Percentiles rank a stretch among this genome's conserved stretches.
Evolutionary conservation across 2,888 invertebrate species (phyloP).

Genomic region (Habroteleia sp.): DNA sequence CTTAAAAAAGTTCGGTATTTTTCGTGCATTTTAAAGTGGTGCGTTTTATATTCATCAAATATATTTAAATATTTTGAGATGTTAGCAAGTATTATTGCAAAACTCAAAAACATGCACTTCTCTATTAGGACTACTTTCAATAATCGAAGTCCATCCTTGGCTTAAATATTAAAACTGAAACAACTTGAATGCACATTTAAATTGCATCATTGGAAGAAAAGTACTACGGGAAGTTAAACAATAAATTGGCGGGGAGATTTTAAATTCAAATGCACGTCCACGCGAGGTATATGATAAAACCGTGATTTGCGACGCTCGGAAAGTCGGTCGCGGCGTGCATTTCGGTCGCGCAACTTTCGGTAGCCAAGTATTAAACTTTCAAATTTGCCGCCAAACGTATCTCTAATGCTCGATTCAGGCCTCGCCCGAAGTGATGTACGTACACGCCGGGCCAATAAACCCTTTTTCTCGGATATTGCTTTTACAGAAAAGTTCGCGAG

Average conservation of each 20-base stretch:
- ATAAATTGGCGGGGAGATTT: slow-evolving; percentile 43
- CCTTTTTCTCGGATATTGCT: slow-evolving; percentile 38
- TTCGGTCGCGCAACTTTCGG: slow-evolving; percentile 20
- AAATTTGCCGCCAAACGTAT: slow-evolving; percentile 56
- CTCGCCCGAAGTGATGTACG: slow-evolving; percentile 12
- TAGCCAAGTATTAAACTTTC: slow-evolving; percentile 57
- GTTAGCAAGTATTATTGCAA: too few relatives aligned
- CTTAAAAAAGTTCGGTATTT: too few relatives aligned
- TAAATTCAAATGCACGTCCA: slow-evolving; percentile 44
- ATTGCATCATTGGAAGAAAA: too few relatives aligned
- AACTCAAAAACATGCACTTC: too few relatives aligned
- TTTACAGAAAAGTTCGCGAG: slow-evolving; percentile 40
- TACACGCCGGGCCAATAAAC: slow-evolving; percentile 35
- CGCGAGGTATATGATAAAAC: slow-evolving; percentile 42
- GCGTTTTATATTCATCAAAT: too few relatives aligned
- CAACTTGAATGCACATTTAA: too few relatives aligned
- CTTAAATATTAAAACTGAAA: too few relatives aligned
- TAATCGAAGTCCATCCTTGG: too few relatives aligned
- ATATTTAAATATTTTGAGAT: too few relatives aligned
- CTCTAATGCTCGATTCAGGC: slow-evolving; percentile 31
- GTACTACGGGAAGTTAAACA: slow-evolving; percentile 47
- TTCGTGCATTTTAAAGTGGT: too few relatives aligned
- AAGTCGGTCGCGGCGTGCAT: slow-evolving; percentile 32
- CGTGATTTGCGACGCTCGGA: slow-evolving; percentile 36
- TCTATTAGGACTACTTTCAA: too few relatives aligned